A percentile compares a stretch with the other conserved stretches of the same genome.
Conservation (phyloP, 2,888 invertebrate genomes). For the Parapristionchus giblindavisi region DNA sequence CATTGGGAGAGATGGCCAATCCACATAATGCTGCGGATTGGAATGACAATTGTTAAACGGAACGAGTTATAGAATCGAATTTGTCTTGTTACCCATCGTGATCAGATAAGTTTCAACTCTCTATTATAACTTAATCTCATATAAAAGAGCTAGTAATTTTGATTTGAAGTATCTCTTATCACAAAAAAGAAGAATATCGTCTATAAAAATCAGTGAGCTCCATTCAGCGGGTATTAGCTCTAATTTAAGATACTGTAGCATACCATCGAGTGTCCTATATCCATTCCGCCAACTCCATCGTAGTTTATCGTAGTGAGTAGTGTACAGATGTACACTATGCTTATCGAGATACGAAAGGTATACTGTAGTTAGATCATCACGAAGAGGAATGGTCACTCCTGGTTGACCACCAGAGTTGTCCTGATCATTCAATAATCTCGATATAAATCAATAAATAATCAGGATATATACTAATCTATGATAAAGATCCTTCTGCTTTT, state of each 20-base stretch:
- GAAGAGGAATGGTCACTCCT: neutral
- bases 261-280: conserved; percentile 15
- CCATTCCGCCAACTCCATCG: neutral
- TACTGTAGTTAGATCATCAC: neutral
- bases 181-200: too few species aligned
- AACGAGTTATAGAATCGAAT: neutral
- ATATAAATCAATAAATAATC: too few species aligned
- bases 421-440: too few species aligned
- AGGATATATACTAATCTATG: too few species aligned
- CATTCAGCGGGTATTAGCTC: too few species aligned
- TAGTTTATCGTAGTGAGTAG: neutral
- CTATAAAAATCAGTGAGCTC: too few species aligned
- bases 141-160: too few species aligned
- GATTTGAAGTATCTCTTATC: too few species aligned
- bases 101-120: too few species aligned
- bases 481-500: too few species aligned
- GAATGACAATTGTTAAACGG: neutral
- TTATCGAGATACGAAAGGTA: neutral
- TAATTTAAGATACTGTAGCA: neutral
- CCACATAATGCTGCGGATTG: neutral
- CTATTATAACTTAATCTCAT: too few species aligned
- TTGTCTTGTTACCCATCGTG: too few species aligned
- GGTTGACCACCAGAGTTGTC: neutral
- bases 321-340: conserved; percentile 7
- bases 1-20: neutral